Conservation (phyloP, 2,113 vertebrate genomes). For the Eidolon helvum region DNA sequence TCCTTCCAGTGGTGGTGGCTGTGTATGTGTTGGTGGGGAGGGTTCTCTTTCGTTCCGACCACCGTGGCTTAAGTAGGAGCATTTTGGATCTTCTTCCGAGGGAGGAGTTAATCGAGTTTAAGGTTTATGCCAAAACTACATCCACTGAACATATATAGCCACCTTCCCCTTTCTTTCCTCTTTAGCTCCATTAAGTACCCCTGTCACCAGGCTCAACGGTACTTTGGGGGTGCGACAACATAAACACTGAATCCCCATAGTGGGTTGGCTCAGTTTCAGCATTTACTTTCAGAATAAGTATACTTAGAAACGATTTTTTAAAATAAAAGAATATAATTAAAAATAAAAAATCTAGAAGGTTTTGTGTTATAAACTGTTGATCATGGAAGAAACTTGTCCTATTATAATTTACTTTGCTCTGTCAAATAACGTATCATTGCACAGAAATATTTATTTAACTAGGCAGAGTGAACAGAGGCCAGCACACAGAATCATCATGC, state of each 20-base stretch:
- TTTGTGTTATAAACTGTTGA: conserved; percentile 60
- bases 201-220: neutral
- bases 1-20: no score
- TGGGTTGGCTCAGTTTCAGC: neutral
- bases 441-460: conserved; percentile 60
- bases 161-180: neutral
- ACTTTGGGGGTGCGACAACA: neutral
- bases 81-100: neutral
- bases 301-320: neutral
- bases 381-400: conserved; percentile 35
- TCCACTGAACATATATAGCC: neutral
- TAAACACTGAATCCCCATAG: neutral
- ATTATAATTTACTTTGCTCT: conserved; percentile 46
- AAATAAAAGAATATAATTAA: conserved; percentile 27
- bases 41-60: neutral
- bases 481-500: neutral
- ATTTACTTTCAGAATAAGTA: neutral
- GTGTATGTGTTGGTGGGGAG: rapidly evolving
- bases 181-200: neutral
- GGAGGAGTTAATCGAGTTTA: neutral
- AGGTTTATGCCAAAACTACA: neutral
- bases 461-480: conserved; percentile 36
- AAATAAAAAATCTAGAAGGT: conserved; percentile 57
- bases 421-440: conserved; percentile 54
- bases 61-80: neutral